Evolutionary conservation across 2,888 invertebrate species (phyloP), one percentile per base, ranked within the genome.

Genomic region (Lordiphosa fenestrarum): DNA sequence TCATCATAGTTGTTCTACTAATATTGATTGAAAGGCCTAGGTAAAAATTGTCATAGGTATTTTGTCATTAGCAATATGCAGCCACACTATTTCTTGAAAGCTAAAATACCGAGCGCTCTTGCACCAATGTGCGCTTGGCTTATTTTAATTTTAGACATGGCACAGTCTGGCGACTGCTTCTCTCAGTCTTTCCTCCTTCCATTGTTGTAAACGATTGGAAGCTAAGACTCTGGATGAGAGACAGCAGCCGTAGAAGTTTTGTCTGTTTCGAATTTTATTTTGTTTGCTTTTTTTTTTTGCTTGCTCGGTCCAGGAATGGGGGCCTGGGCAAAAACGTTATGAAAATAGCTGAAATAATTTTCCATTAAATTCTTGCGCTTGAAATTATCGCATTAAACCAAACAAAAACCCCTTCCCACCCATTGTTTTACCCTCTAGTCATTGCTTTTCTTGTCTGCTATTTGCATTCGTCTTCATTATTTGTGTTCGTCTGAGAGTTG

Each of bases 381-480:
- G 69, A 73, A 73, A 73, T 84, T 85, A 82, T 78, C 67, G 78
- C 71, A 73, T 84, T 71, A 75, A 71, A 82, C 52, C 60, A 56
- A 70, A 66, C 82, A 74, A 70, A 84, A 73, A 54, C 9, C 36
- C 19, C 1, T 41, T 23, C n/a, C 15, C 6, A 25, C 19, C 21
- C 23, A 30, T 42, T 54, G 30, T 19, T 46, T 38, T 25, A 65
- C 75, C 75, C 63, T 58, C 65, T 77, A 78, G 63, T 76, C 70
- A 81, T 76, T 84, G 84, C 78, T 30, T 80, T 75, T 76, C 73
- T 78, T 75, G 84, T 82, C 82, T 78, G 73, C 76, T 78, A 73
- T 85, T 78, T 78, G 83, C 78, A 78, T 78, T 78, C 78, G 85
- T 78, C 78, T 85, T 85, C 78, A 85, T 85, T 85, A 78, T 83